Evolutionary conservation across 2,888 invertebrate species (phyloP), one percentile per base, ranked within the genome.

Genomic region (Phyllotreta striolata): DNA sequence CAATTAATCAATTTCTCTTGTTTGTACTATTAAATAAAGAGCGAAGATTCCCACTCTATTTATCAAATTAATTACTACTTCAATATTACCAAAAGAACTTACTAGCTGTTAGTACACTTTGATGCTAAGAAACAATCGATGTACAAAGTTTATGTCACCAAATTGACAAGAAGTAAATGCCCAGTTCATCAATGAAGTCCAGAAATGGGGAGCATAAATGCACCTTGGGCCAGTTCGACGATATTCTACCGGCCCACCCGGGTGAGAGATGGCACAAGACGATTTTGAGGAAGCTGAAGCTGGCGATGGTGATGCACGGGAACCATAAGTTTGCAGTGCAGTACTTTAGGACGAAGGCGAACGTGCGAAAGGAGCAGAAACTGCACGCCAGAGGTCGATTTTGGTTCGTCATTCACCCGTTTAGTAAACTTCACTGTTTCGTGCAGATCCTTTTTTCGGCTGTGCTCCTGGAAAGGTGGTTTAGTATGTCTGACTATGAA

Each of bases 361-460:
- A 46, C 1, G 38, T 57, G 13, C 46, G 44, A 8, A 52, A 35
- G 3, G 68, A 68, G 47, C 34, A 62, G n/a, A 63, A 39, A 9
- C 56, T 64, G 41, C 60, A 68, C 38, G 51, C 49, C 10, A 40
- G 13, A n/a, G 63, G 64, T 35, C 46, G 55, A 8, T 57, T 64
- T 14, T 38, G 40, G 39, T 66, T 37, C 44, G 40, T 68, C 14
- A 61, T 68, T 14, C 68, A 68, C 37, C 68, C 68, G 0, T 66
- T 66, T 39, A 68, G 68, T 47, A 64, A 61, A 10, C 9, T 66
- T 1, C 52, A 38, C 9, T 0, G 12, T 12, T 39, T 58, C 7
- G 4, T 68, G 6, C 57, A 66, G 1, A 8, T 59, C 0, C 6
- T 43, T 0, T 64, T 64, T 40, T 52, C 58, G 8, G 0, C 55